Evolutionary conservation across 2,797 vertebrate genomes (phyloP), one percentile per base, ranked within the genome.

Genomic region (Eulemur mongoz): DNA sequence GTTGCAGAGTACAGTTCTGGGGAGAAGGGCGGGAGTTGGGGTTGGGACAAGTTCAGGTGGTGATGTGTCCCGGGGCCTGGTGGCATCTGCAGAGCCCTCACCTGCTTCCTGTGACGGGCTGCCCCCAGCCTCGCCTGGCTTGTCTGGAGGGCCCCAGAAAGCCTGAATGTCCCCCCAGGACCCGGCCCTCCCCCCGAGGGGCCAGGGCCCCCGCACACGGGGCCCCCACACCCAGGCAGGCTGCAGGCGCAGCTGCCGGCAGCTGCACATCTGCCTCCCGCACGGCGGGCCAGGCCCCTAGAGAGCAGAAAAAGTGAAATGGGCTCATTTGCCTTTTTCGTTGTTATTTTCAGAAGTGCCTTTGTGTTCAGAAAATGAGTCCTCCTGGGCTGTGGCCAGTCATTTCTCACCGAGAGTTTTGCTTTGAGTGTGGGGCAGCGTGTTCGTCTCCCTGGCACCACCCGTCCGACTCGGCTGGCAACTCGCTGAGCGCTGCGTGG

Each of bases 251-350:
- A 0, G 27, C 75, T 23, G 14, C 17, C 18, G 32, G 40, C 54
- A 2, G 0, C 48, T 91, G 81, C 73, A 91, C 0, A 45, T 38
- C 73, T 57, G 50, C 72, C 96, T 67, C 48, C 50, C 1, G 25
- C 63, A 3, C 6, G 0, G 40, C 2, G 54, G 50, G 11, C 38
- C 8, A 18, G 83, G 75, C 54, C 94, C 69, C 96, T 40, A 4
- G 95, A 57, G 84, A 80, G 25, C 65, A 80, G 75, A 69, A 91
- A 96, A 84, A 94, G 96, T 96, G 97, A 97, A 94, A 93, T 20
- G 40, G 52, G 35, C 91, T 95, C 81, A 65, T 93, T 92, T 95
- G 96, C 93, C 78, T 79, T 79, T 94, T 57, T 94, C 50, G 2
- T n/a, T 93, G 69, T 94, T 92, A 67, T 86, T 95, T 88, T 93